Base-by-base conservation (phyloP, 2,113 vertebrate species). In the Austrofundulus limnaeus region DNA sequence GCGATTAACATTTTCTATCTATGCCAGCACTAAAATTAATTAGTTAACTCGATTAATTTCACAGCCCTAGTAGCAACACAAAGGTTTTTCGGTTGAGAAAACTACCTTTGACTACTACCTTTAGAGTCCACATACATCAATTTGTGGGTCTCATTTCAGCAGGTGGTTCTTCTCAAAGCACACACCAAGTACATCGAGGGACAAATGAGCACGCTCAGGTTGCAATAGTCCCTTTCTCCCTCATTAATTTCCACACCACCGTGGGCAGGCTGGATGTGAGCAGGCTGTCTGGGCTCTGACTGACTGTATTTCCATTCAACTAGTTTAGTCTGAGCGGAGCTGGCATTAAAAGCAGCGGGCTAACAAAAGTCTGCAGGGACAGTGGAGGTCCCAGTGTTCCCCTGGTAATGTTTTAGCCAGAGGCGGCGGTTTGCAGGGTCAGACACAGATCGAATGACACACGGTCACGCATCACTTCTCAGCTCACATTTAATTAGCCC, bases 361-460 rank as follows among this genome's bases (percentile, higher is more conserved):
- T 50, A 38, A 77, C 75, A 71, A 62, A 67, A 51, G 54, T 41
- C 11, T 66, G 75, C 54, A 1, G 20, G 65, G 46, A 60, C 65
- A 74, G 51, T 14, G 38, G 43, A 71, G 59, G 66, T 70, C 70
- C 77, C 73, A 66, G 66, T 82, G 75, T 75, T 65, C 45, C 60
- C 67, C 46, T 51, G 58, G 47, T 79, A 79, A 82, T 82, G 77
- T 55, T 72, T 69, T 75, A 72, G 72, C 86, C 77, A 56, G 70
- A 87, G 75, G 77, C 86, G 28, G 55, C 43, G n/a, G 85, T 72
- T 87, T 81, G 77, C 28, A 24, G 77, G 83, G 82, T 86, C 82
- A 81, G 68, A 79, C 46, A 66, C 70, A 9, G 80, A 85, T 82
- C 64, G 24, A 67, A 67, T 86, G 69, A 77, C 68, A 6, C 9